Conservation (phyloP, 2,113 vertebrate genomes). For the Hepsetus odoe region DNA sequence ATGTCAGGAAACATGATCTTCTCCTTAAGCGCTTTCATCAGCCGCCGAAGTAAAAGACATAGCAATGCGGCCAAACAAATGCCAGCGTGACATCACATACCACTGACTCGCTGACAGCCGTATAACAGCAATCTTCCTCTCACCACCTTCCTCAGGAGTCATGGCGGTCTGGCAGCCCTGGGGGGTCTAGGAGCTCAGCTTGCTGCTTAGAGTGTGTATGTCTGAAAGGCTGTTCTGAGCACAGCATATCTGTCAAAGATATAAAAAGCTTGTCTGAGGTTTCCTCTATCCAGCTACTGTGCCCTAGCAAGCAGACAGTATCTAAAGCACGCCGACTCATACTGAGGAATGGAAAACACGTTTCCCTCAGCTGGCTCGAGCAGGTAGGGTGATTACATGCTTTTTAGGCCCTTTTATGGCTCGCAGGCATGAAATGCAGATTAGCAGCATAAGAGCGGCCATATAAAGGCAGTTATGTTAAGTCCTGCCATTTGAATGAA, state of each 20-base stretch:
- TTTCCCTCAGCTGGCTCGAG: slow-evolving; percentile 33
- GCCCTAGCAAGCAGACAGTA: slow-evolving; percentile 20
- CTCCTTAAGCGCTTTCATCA: slow-evolving; percentile 51
- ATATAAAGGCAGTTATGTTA: slow-evolving; percentile 42
- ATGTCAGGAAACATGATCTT: slow-evolving; percentile 53
- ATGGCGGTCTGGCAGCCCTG: slow-evolving; percentile 17
- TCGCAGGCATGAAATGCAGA: slow-evolving; percentile 28
- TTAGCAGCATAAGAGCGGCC: slow-evolving; percentile 38
- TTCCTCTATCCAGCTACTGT: neutral
- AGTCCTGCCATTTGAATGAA: slow-evolving; percentile 28
- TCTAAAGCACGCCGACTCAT: slow-evolving; percentile 8
- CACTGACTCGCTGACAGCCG: slow-evolving; percentile 41
- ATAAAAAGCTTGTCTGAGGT: slow-evolving; percentile 5
- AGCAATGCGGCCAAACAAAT: slow-evolving; percentile 56
- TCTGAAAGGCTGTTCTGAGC: slow-evolving; percentile 22
- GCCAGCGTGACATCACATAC: slow-evolving; percentile 41
- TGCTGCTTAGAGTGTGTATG: neutral
- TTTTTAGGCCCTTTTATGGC: slow-evolving; percentile 25
- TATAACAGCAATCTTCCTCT: slow-evolving; percentile 33
- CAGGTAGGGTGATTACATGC: slow-evolving; percentile 48
- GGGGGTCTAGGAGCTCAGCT: slow-evolving; percentile 9
- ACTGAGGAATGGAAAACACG: slow-evolving; percentile 18
- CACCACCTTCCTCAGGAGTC: slow-evolving; percentile 38
- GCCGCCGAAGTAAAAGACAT: slow-evolving; percentile 46
- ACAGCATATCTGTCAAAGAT: slow-evolving; percentile 13